Evolutionary conservation across 2,113 vertebrate genomes (phyloP), one percentile per base, ranked within the genome.

Genomic region (Sisor rabdophorus): DNA sequence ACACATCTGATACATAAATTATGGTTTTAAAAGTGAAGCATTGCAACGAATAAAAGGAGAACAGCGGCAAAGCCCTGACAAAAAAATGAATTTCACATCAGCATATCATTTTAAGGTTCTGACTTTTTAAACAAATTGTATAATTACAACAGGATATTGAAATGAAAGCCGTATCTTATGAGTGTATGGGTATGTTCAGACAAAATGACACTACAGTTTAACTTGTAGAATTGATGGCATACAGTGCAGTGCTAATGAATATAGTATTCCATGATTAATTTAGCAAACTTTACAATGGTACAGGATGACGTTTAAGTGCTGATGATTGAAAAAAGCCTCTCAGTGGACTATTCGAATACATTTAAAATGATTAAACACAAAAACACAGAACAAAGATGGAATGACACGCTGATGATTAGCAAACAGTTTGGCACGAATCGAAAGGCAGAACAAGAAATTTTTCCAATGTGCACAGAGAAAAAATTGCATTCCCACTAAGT

Each of bases 401-500:
- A 73, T 73, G 82, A 87, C 87, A 84, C 79, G 71, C 83, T 87
- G 81, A 84, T 87, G 76, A 86, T 86, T 84, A 77, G 87, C 89
- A 86, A 88, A 89, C 86, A 83, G 84, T 91, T 91, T 92, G 91
- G 89, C 91, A 92, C 91, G 83, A 89, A 90, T 90, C 82, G 86
- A 90, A 91, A 91, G 86, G 89, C 87, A 88, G 84, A 89, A 88
- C 84, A 54, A 83, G 26, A 86, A 67, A 44, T 63, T 80, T 76
- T 70, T 71, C 77, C 76, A 82, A 70, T 81, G 78, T 86, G 82
- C 88, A 87, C 87, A 87, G 85, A 87, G 83, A 83, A 88, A 87
- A 75, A 81, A 87, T 83, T 52, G 80, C 77, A 85, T 83, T 79
- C 86, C 85, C 82, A 89, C 85, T 86, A 85, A 84, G 79, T 87